Percentiles rank a stretch among this genome's conserved stretches.
Evolutionary conservation across 2,797 vertebrate species (phyloP).

Genomic region (Silurus lanzhouensis): DNA sequence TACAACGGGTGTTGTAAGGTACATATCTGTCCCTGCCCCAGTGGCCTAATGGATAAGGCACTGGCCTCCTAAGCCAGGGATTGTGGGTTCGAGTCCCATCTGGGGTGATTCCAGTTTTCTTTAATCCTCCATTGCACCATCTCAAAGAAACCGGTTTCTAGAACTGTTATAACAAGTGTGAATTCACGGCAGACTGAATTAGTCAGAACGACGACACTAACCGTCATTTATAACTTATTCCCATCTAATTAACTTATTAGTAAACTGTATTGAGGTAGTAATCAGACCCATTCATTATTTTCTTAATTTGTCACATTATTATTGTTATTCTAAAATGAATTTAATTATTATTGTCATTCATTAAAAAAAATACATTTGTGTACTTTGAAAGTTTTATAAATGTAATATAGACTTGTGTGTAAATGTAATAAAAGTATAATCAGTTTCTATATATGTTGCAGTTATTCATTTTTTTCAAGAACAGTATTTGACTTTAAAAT

Average conservation of each 20-base stretch:
- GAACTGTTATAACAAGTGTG: background rate
- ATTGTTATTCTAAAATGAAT: background rate
- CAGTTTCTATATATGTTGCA: background rate
- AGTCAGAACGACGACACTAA: background rate
- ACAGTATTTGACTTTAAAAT: background rate
- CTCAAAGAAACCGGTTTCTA: background rate
- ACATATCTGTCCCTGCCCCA: background rate
- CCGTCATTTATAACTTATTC: background rate
- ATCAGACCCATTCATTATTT: background rate
- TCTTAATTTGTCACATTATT: background rate
- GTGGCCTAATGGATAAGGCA: slow-evolving; percentile 64
- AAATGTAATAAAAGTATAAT: background rate
- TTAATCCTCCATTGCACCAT: background rate
- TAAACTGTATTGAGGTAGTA: background rate
- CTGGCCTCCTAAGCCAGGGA: slow-evolving; percentile 64
- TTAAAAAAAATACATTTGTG: background rate
- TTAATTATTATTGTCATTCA: background rate
- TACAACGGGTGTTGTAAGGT: too few species aligned
- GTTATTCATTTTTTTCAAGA: background rate
- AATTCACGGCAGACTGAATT: background rate
- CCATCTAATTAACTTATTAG: background rate
- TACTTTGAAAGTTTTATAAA: background rate
- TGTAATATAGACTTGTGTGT: background rate
- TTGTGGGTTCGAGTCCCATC: slow-evolving; percentile 62
- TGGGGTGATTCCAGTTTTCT: slow-evolving; percentile 30